phyloP scores from a whole-genome alignment of 92 coral and sea anemone species.

The Bergia sp. region DNA sequence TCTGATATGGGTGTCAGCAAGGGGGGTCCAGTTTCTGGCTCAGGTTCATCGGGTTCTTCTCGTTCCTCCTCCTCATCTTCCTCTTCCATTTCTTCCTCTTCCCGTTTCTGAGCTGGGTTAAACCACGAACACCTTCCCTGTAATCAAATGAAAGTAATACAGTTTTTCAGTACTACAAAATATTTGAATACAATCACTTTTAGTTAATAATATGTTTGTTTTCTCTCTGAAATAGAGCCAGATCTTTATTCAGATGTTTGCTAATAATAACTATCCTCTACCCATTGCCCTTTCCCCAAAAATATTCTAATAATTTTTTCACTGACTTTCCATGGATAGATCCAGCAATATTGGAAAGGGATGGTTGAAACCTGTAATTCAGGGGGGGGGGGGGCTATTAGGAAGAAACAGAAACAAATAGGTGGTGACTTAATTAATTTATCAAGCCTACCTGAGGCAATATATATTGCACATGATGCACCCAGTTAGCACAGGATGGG shows the following conservation, averaged over 20 bases:
- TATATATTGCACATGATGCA: conserved; percentile 93
- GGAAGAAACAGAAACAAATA: not conserved
- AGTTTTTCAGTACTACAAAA: not conserved
- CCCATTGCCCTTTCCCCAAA: too few species aligned
- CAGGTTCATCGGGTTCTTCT: conserved; percentile 99
- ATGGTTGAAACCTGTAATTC: too few species aligned
- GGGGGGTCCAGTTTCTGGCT: conserved; percentile 98
- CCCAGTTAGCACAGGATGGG: conserved; percentile 96
- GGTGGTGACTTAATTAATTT: not conserved
- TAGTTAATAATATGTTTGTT: not conserved
- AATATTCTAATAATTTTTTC: too few species aligned
- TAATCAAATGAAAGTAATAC: not conserved
- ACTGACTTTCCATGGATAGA: too few species aligned
- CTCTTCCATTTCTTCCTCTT: conserved; percentile 96
- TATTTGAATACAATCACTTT: too few species aligned
- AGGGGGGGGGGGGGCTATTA: not conserved
- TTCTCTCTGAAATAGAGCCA: too few species aligned
- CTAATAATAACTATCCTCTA: too few species aligned
- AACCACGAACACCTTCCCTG: conserved; percentile 99
- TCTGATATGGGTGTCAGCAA: conserved; percentile 96
- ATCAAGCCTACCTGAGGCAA: conserved; percentile 81
- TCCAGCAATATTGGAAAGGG: too few species aligned
- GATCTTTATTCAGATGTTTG: too few species aligned
- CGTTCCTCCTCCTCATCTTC: conserved; percentile 98
- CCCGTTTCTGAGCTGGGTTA: conserved; percentile 88